Base-by-base conservation (phyloP, 2,113 vertebrate species). In the Perca flavescens region DNA sequence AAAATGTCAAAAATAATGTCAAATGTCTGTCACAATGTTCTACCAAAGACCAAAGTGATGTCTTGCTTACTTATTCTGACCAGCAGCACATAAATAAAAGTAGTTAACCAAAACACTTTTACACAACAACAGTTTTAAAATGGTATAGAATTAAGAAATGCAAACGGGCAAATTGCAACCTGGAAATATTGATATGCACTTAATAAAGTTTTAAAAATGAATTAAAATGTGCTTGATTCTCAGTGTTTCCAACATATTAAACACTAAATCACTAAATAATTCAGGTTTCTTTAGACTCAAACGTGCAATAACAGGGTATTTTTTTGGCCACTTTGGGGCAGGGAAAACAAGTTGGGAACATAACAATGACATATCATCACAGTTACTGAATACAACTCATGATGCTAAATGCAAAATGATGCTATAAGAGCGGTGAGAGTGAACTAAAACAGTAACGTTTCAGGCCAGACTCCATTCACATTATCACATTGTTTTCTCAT, bases 1-100 rank as follows among this genome's bases (percentile, higher is more conserved):
- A 78, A 78, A 63, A 78, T 58, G 74, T 86, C 68, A 73, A 74
- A 82, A 82, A 63, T 81, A 68, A 73, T 77, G 82, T 85, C 31
- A 53, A 71, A 75, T 1, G 16, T 70, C 40, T 4, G 1, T 64
- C 63, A 54, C 69, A 31, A 5, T 34, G 7, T n/a, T 36, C 60
- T 25, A 2, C 43, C 53, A 8, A 66, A 43, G 28, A 43, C 16
- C 8, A 53, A 8, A 21, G n/a, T 50, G 68, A 73, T 43, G 47
- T 67, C 58, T 84, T 21, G 25, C 71, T 82, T 36, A 50, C 10
- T 67, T 61, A 22, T 67, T 70, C 13, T 15, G 60, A 65, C 7
- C 13, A 12, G 21, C n/a, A 19, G 8, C 28, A 47, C 34, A 5
- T 28, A 43, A 63, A 25, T 25, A 16, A 57, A 46, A 3, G 19